Evolutionary conservation across 2,888 invertebrate species (phyloP), one percentile per base, ranked within the genome.

Genomic region (Tenthredo scrophulariae): DNA sequence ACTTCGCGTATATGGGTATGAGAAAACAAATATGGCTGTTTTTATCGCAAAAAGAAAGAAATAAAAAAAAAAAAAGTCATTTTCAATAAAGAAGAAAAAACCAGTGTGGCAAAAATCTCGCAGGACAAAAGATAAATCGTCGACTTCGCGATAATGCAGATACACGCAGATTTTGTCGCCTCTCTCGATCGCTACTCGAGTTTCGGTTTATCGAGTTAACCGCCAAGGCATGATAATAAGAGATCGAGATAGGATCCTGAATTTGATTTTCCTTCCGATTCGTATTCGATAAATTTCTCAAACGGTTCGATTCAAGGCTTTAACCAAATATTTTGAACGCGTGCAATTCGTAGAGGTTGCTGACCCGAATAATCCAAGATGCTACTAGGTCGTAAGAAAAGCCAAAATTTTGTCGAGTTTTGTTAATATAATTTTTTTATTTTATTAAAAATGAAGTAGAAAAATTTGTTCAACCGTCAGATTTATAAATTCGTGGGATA

Each of bases 331-430:
- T n/a, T 2, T 7, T n/a, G 18, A 54, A 6, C 54, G 13, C 26
- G 26, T 13, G 4, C 26, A 26, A 26, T 62, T 37, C 70, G 46
- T 10, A 9, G 0, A 72, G 40, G 46, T 50, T 75, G 10, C 15
- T 75, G 46, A 10, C 43, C 13, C 46, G 75, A 75, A 75, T 46
- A 50, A 75, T 50, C 15, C 15, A 29, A 75, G 46, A 46, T 46
- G 15, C 26, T 75, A 75, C n/a, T n/a, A 46, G 46, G 15, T 74
- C 74, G 22, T n/a, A 54, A 54, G 54, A 54, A 50, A 4, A 18
- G 5, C 15, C 5, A 50, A 50, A 50, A n/a, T 2, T 15, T 46
- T 46, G 0, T 18, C 18, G 18, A 50, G 18, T 6, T 50, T n/a
- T 5, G 18, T n/a, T 5, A 0, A 10, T 10, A 43, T 10, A 13